A percentile compares a stretch with the other conserved stretches of the same genome.
These are phyloP conservation scores for Catagonus wagneri DNA, from an alignment of 2,113 vertebrate genomes.

Conservation along the genomic window DNA sequence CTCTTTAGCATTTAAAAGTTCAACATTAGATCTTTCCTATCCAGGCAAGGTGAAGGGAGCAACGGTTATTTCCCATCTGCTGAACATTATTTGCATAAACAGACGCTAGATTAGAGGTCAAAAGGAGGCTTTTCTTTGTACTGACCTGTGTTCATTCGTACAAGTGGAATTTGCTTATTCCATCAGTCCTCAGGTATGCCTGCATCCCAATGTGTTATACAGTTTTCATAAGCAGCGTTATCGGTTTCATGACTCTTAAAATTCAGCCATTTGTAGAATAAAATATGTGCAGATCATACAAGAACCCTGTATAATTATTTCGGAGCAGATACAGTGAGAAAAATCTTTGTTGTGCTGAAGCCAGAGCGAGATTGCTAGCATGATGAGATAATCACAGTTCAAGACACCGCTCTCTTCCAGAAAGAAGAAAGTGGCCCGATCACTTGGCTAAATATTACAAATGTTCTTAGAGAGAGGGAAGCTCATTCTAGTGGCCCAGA, in stretches of 20 bases:
- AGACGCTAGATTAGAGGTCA: background rate
- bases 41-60: constrained; percentile 18
- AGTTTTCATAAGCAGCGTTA: constrained; percentile 4
- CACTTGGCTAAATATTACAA: background rate
- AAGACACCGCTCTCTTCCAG: background rate
- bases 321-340: background rate
- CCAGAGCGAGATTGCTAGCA: background rate
- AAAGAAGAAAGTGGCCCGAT: background rate
- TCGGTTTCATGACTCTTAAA: background rate
- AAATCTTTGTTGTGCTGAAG: background rate
- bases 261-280: background rate
- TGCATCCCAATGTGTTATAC: background rate
- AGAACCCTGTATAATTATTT: background rate
- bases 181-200: background rate
- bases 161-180: background rate
- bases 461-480: background rate
- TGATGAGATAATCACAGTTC: background rate
- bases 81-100: background rate
- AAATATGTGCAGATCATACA: background rate
- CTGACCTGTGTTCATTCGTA: background rate
- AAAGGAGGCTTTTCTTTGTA: background rate
- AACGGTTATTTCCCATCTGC: background rate
- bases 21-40: background rate
- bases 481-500: background rate
- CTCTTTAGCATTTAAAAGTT: constrained; percentile 58